Evolutionary conservation across 2,888 invertebrate species (phyloP).

Genomic region (Scaptomyza parva): DNA sequence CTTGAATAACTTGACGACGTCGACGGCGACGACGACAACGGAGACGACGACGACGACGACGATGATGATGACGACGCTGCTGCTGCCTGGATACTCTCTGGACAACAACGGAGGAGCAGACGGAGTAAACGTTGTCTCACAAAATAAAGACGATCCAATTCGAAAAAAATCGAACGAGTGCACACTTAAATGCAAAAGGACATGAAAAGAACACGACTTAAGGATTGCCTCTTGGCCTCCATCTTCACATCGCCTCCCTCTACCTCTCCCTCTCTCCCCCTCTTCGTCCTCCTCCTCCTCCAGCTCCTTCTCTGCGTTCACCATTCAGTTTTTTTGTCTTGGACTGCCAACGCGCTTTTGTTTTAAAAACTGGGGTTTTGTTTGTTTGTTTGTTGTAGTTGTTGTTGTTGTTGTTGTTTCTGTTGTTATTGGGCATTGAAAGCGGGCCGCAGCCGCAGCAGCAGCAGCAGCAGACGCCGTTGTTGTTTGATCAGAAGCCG

Average conservation of each 20-base stretch:
- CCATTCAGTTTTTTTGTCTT: conserved; percentile 7
- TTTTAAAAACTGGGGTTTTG: conserved; percentile 52
- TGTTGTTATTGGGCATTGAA: conserved; percentile 60
- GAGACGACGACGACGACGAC: conserved; percentile 54
- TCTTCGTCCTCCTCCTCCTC: conserved; percentile 4
- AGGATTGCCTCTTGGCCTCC: conserved; percentile 58
- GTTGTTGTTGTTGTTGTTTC: conserved; percentile 38
- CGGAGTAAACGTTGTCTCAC: conserved; percentile 55
- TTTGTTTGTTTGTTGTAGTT: conserved; percentile 27
- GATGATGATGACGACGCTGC: conserved; percentile 23
- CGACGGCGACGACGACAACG: conserved; percentile 47
- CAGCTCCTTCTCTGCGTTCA: conserved; percentile 12
- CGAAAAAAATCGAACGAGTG: conserved; percentile 71
- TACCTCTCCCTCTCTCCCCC: neutral
- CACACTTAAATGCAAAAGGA: conserved; percentile 79
- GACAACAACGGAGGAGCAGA: conserved; percentile 3
- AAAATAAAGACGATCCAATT: conserved; percentile 73
- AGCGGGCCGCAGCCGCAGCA: conserved; percentile 51
- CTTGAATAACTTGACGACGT: conserved; percentile 81
- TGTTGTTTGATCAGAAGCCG: conserved; percentile 75
- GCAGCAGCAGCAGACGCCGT: too few species aligned
- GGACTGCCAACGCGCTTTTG: conserved; percentile 76
- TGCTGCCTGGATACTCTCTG: conserved; percentile 23
- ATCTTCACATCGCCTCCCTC: conserved; percentile 6
- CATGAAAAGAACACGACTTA: conserved; percentile 78